A percentile compares a stretch with the other conserved stretches of the same genome.
phyloP scores from a whole-genome alignment of 2,797 vertebrate genomes.

The Pseudochirops corinnae region DNA sequence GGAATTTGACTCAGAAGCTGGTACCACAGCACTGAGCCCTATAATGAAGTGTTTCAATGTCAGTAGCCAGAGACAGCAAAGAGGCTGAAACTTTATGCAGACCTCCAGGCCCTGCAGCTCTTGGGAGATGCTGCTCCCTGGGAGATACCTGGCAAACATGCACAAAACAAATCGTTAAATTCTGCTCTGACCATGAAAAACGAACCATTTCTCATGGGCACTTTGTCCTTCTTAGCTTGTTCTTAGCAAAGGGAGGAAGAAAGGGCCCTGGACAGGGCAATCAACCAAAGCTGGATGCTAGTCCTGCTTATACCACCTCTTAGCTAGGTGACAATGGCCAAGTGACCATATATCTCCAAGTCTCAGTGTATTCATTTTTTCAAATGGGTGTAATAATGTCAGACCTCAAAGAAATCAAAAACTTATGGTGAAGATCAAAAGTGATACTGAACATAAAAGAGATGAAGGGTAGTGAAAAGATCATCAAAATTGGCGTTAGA shows the following conservation, averaged over 20 bases:
- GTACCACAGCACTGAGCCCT: no score
- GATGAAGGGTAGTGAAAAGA: neutral
- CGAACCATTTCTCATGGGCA: neutral
- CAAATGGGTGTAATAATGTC: neutral
- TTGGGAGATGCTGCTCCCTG: neutral
- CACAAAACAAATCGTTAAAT: no score
- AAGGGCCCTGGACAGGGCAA: neutral
- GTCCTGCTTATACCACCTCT: neutral
- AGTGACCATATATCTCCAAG: neutral
- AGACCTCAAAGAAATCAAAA: neutral
- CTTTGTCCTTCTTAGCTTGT: neutral
- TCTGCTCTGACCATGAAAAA: no score
- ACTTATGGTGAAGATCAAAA: neutral
- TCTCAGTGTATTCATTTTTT: neutral
- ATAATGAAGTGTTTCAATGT: neutral
- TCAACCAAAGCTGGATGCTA: neutral
- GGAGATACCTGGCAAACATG: no score
- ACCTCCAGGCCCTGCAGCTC: neutral
- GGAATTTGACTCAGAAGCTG: no score
- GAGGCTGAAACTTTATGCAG: neutral
- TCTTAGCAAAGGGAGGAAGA: neutral
- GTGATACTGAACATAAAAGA: neutral
- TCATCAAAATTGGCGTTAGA: neutral
- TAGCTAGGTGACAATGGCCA: neutral
- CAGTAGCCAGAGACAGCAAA: neutral